Base-by-base conservation (phyloP, 2,797 vertebrate species). In the Enteromius mattozi region DNA sequence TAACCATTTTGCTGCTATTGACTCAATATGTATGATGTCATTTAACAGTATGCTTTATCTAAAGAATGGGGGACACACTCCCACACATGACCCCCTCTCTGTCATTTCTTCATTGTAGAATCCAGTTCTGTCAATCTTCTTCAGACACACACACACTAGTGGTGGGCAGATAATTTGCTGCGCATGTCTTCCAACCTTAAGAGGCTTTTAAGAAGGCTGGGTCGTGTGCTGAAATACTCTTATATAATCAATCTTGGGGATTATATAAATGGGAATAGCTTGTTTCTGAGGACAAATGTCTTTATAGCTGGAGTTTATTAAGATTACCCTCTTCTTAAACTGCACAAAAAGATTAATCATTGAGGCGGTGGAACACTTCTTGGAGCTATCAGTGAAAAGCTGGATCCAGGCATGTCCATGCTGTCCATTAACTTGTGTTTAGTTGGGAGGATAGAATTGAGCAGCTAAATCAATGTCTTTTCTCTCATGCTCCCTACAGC, bases 91-190 rank as follows among this genome's bases (percentile, higher is more conserved):
- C 42, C 17, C 56, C 27, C 37, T 47, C 59, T 79, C 27, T 66
- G 16, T 49, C 78, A 66, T 66, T 6, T 66, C 37, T 42, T 63
- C 19, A 33, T 79, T 65, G 59, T 21, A 79, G 2, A 66, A 65
- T 65, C 27, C 27, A 12, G 96, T 96, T 77, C 96, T 96, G 27
- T 96, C 97, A 0, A 91, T 93, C 91, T 92, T 42, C 40, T 63
- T 96, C 86, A 65, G 37, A 79, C 70, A 49, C 65, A 68, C 45
- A 16, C 66, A 35, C 24, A 49, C 27, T 35, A 65, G 49, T 78
- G 30, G 33, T 71, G 54, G 27, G 72, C 51, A 74, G 33, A 70
- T 82, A 49, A 78, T 69, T 83, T 80, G 21, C 70, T 12, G n/a
- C 17, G 35, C 80, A 63, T 59, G 40, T 42, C 78, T 83, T 80